A percentile compares a stretch with the other conserved stretches of the same genome.
These are phyloP conservation scores for Puma concolor DNA, from an alignment of 2,113 vertebrate species.

Conservation along the genomic window DNA sequence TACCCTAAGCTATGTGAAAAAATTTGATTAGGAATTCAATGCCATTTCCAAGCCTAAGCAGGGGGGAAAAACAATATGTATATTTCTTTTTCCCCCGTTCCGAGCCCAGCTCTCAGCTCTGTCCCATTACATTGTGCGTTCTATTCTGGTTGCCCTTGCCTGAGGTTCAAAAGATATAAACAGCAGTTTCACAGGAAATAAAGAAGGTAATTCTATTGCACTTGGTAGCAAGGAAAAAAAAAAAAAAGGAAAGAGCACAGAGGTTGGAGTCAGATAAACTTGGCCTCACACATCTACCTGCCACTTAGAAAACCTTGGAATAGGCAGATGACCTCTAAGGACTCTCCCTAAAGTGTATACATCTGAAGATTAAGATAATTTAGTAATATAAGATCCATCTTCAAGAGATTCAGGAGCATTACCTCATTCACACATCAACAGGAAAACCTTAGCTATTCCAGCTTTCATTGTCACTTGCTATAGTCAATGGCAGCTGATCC, in stretches of 20 bases:
- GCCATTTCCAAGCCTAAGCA: background rate
- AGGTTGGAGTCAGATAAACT: background rate
- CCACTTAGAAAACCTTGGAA: background rate
- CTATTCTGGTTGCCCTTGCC: constrained; percentile 21
- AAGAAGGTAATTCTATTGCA: background rate
- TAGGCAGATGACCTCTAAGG: background rate
- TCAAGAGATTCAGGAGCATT: background rate
- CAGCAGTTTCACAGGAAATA: background rate
- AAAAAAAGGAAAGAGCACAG: background rate
- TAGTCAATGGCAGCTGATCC: background rate
- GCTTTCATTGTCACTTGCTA: background rate
- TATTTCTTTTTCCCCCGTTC: background rate
- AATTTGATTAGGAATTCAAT: background rate
- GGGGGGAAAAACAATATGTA: rapidly evolving
- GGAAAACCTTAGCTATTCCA: background rate
- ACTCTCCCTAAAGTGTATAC: background rate
- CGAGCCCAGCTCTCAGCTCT: background rate
- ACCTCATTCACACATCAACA: background rate
- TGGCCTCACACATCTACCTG: background rate
- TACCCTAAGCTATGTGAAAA: background rate
- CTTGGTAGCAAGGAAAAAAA: background rate
- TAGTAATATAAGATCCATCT: background rate
- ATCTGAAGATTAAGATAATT: background rate
- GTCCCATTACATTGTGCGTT: background rate
- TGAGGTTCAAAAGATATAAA: constrained; percentile 50